Percentiles rank a stretch among this genome's conserved stretches.
These are phyloP conservation scores for Bubalus kerabau DNA, from an alignment of 2,113 vertebrate species.

Conservation along the genomic window DNA sequence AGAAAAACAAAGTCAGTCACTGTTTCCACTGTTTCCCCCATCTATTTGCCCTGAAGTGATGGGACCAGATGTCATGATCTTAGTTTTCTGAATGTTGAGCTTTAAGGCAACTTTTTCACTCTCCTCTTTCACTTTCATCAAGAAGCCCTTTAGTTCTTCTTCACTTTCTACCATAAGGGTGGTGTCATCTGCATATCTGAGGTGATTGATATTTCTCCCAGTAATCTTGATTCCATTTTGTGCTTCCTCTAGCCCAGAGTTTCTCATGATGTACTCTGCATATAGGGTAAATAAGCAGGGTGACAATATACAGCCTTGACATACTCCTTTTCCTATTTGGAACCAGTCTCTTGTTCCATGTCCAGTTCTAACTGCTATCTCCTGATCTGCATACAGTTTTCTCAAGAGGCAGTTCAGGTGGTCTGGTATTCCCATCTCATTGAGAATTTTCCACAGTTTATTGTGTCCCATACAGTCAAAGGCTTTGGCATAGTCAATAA, in stretches of 20 bases:
- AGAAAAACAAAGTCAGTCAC: neutral
- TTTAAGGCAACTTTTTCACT: neutral
- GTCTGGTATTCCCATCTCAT: neutral
- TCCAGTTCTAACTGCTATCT: neutral
- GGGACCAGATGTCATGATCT: neutral
- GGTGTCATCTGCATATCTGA: neutral
- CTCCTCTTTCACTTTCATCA: neutral
- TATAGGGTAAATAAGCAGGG: neutral
- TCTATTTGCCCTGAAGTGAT: neutral
- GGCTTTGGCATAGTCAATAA: neutral
- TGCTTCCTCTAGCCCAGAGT: neutral
- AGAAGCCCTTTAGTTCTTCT: neutral
- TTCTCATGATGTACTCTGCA: neutral
- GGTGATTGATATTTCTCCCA: accelerated
- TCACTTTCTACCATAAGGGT: neutral
- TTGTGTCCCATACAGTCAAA: neutral
- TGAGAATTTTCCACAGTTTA: neutral
- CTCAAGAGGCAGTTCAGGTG: neutral
- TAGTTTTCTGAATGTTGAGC: neutral
- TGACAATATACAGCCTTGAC: neutral
- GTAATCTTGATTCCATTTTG: neutral
- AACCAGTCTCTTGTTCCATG: neutral
- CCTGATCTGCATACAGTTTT: neutral
- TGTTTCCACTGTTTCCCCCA: neutral
- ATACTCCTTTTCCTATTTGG: neutral